Base-by-base conservation (phyloP, 1,140 invertebrate genomes). In the Drosophila elegans region DNA sequence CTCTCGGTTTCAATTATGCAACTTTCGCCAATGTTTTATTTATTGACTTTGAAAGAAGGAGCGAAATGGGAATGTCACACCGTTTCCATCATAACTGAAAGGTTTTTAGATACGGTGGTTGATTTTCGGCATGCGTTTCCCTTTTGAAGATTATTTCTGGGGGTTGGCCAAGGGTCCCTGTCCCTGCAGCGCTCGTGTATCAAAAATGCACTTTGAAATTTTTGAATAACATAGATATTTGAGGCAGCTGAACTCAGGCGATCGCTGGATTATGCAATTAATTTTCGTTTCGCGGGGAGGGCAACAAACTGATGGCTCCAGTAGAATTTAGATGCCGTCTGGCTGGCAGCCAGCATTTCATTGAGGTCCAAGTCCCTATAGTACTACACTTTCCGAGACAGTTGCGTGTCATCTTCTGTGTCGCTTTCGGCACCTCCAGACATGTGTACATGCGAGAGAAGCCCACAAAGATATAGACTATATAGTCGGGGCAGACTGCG, bases 1-100 rank as follows among this genome's bases (percentile, higher is more conserved):
- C 51, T 77, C 41, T 25, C 78, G 29, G 29, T 89, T 86, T 88
- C 83, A 88, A 88, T 88, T 89, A 88, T 89, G 79, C 79, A 88
- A 88, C 84, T 77, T 75, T 62, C 79, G 72, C 83, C 79, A 88
- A 89, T 88, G 80, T 83, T 77, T 88, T 88, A 83, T 88, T 88
- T 88, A 88, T 89, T 88, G 83, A 88, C 83, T 88, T 61, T 88
- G 53, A 39, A 56, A 36, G 45, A 29, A 21, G 49, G 36, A 32
- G 44, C 42, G 44, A n/a, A 44, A 49, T 21, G 41, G 11, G 39
- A 49, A 16, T 57, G 53, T 67, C 72, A 53, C 72, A 56, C 61
- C 60, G 45, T 76, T 78, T 62, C 60, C 66, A 76, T 67, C 57
- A 78, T 68, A 81, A 52, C 59, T 61, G 46, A 78, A 75, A 74